Evolutionary conservation across 1,140 invertebrate genomes (phyloP), one percentile per base, ranked within the genome.

Genomic region (Eubasilissa regina): DNA sequence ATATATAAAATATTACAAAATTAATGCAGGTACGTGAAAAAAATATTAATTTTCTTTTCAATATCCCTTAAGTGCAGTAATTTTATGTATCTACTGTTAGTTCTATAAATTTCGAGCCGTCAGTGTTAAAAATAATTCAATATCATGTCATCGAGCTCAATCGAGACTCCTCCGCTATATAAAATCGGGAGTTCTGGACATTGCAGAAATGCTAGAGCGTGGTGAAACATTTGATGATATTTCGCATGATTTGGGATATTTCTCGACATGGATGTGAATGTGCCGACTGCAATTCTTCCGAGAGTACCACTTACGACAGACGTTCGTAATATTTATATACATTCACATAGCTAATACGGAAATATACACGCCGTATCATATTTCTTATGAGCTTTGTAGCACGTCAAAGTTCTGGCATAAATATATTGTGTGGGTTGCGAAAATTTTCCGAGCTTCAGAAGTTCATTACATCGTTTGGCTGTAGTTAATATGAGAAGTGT

Each of bases 111-210:
- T 13, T 53, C 8, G 60, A 64, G 19, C 19, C 60, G 60, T 43
- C 35, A 64, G 11, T 64, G 60, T 8, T 1, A 11, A 13, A 13
- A 64, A 64, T 64, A 64, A 25, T 35, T 11, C 21, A 13, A 47
- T 47, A 68, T 8, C 64, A 15, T 19, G 15, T 51, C 66, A 70
- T 70, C 47, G 66, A 70, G 45, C 25, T 45, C 45, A 70, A 70
- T 70, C 66, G 66, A 25, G 15, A 70, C 15, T 25, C 19, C 19
- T 25, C 60, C 13, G 58, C 4, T 12, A 64, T 25, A 10, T 64
- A 64, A 64, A 35, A 64, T 64, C 35, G 25, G 12, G 60, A n/a
- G 19, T 25, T 12, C 60, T n/a, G 60, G 60, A 64, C 25, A 6
- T 35, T 6, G 25, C 1, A 35, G 25, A 35, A 3, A 6, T 35